These are phyloP conservation scores for Heliothis subflexa DNA, from an alignment of 1,140 invertebrate genomes.

Conservation along the genomic window DNA sequence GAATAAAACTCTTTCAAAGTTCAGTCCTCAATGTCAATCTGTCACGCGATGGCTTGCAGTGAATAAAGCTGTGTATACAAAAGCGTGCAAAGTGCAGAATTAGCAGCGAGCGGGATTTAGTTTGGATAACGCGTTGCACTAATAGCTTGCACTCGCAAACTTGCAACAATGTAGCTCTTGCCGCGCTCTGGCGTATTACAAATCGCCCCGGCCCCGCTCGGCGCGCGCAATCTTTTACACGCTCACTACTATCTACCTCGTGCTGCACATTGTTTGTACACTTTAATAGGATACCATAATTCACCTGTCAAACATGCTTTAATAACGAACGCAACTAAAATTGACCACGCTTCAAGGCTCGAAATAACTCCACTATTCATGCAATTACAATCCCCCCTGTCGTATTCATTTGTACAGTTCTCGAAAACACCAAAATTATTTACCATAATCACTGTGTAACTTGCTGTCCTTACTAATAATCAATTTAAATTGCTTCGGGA, in stretches of 20 bases:
- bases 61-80: conserved; percentile 26
- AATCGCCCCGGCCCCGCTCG: conserved; percentile 37
- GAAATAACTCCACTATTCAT: conserved; percentile 24
- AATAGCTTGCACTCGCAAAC: conserved; percentile 23
- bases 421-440: conserved; percentile 39
- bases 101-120: conserved; percentile 26
- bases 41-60: conserved; percentile 26
- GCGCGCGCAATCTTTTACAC: conserved; percentile 42
- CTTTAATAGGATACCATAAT: conserved; percentile 47
- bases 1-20: background rate
- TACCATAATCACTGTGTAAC: conserved; percentile 29
- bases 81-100: conserved; percentile 39
- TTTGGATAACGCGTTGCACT: conserved; percentile 27
- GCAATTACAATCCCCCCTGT: conserved; percentile 24
- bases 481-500: conserved; percentile 30
- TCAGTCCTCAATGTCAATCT: conserved; percentile 31
- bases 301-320: conserved; percentile 45
- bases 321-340: conserved; percentile 43
- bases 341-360: conserved; percentile 43
- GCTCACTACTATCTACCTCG: conserved; percentile 39
- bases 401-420: conserved; percentile 38
- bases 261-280: conserved; percentile 43
- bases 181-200: conserved; percentile 40
- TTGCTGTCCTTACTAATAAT: conserved; percentile 39
- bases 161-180: conserved; percentile 38